phyloP scores from a whole-genome alignment of 92 coral and sea anemone genomes.

The Porites lobata region DNA sequence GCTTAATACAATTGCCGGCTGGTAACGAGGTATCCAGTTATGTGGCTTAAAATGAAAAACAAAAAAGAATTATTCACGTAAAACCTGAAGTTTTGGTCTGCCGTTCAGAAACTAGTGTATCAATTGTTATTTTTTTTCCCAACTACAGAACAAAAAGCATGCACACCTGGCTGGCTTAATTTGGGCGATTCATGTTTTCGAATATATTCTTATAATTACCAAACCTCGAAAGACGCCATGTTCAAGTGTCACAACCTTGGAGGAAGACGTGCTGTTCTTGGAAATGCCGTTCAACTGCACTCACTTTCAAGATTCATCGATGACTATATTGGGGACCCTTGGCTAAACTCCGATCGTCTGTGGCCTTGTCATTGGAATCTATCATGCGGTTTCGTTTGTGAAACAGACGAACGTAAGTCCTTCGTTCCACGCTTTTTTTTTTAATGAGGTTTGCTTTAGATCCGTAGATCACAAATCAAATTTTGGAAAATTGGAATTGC shows the following conservation, averaged over 20 bases:
- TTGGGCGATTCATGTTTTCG: conserved; percentile 4
- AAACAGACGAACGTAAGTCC: conserved; percentile 27
- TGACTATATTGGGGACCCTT: not conserved
- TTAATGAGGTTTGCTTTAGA: not conserved
- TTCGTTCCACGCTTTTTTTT: conserved; percentile 9
- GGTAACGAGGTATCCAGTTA: no score
- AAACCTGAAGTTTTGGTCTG: no score
- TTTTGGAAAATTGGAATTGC: no score
- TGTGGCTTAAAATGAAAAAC: no score
- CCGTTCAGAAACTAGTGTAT: no score
- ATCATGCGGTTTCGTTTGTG: not conserved
- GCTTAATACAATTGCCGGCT: no score
- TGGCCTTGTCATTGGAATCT: not conserved
- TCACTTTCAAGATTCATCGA: not conserved
- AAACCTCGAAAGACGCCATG: conserved; percentile 5
- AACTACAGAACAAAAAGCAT: conserved; percentile 3
- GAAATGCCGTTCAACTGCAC: not conserved
- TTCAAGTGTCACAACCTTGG: conserved; percentile 16
- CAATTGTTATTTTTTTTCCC: not conserved
- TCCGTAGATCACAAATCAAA: no score
- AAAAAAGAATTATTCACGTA: no score
- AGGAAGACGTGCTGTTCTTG: not conserved
- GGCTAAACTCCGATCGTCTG: no score
- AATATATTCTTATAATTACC: not conserved
- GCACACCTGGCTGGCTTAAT: conserved; percentile 44